These are phyloP conservation scores for Leptoclinus maculatus DNA, from an alignment of 2,797 vertebrate species.

Conservation along the genomic window DNA sequence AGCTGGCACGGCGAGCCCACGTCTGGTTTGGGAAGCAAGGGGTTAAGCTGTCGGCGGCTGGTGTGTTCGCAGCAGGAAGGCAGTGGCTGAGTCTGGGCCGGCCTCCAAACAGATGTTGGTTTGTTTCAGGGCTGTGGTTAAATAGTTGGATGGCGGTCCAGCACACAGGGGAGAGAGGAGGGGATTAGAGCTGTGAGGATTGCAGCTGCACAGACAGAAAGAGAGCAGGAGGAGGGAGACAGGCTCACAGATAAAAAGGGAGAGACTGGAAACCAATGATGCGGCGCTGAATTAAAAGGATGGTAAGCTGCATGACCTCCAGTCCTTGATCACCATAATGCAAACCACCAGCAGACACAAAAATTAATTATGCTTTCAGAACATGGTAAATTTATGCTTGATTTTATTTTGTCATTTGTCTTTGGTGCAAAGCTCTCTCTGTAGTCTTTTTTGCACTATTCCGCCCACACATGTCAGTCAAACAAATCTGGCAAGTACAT, in stretches of 20 bases:
- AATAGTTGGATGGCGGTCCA: constrained; percentile 91
- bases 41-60: constrained; percentile 83
- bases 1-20: background rate
- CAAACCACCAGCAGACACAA: constrained; percentile 45
- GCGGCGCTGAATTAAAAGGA: constrained; percentile 53
- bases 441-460: background rate
- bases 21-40: constrained; percentile 60
- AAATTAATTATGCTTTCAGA: constrained; percentile 38
- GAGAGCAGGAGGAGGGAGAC: constrained; percentile 42
- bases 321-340: constrained; percentile 49
- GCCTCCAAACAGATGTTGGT: constrained; percentile 95
- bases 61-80: constrained; percentile 86
- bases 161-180: constrained; percentile 83
- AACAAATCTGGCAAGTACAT: background rate
- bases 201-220: constrained; percentile 87
- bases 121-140: constrained; percentile 92
- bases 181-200: constrained; percentile 80
- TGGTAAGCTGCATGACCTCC: constrained; percentile 53
- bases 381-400: constrained; percentile 16
- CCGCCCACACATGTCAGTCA: background rate
- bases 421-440: constrained; percentile 10
- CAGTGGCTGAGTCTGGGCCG: constrained; percentile 81
- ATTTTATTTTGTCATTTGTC: constrained; percentile 27
- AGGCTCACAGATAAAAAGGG: constrained; percentile 37
- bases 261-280: constrained; percentile 47